Evolutionary conservation across 2,113 vertebrate species (phyloP).

Genomic region (Ptyas mucosa): DNA sequence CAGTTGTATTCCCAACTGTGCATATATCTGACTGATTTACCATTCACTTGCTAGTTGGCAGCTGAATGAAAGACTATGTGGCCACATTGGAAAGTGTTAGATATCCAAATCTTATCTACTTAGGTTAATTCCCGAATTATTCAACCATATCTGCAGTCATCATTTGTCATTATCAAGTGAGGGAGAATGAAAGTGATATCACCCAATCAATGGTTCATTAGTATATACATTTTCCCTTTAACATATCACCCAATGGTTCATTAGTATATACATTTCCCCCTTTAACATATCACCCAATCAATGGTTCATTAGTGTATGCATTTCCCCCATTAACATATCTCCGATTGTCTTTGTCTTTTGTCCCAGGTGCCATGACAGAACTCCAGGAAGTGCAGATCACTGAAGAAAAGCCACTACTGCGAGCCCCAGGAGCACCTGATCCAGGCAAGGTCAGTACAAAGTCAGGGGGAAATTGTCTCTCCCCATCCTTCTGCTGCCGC

Average conservation of each 20-base stretch:
- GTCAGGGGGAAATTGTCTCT: not conserved
- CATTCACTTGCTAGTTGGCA: not conserved
- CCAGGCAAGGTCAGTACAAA: slow-evolving; percentile 40
- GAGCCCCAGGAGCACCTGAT: slow-evolving; percentile 51
- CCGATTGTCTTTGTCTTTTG: not conserved
- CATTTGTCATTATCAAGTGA: not conserved
- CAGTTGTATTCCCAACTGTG: not conserved
- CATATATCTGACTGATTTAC: not conserved
- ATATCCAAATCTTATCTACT: not conserved
- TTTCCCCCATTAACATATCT: not conserved
- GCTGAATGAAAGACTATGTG: not conserved
- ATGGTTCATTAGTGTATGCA: too few species aligned
- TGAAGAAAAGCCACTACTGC: slow-evolving; percentile 60
- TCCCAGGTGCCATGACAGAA: slow-evolving; percentile 59
- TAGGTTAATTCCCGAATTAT: not conserved
- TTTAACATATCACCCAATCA: not conserved
- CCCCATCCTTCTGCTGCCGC: not conserved
- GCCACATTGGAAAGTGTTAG: not conserved
- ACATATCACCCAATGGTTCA: too few species aligned
- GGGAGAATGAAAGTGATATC: not conserved
- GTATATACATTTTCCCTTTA: too few species aligned
- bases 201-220: too few species aligned
- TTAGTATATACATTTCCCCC: too few species aligned
- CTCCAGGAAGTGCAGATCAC: slow-evolving; percentile 71
- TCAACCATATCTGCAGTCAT: not conserved